Evolutionary conservation across 92 coral and sea anemone genomes (phyloP).

Genomic region (Umimayanthus chanpuru): DNA sequence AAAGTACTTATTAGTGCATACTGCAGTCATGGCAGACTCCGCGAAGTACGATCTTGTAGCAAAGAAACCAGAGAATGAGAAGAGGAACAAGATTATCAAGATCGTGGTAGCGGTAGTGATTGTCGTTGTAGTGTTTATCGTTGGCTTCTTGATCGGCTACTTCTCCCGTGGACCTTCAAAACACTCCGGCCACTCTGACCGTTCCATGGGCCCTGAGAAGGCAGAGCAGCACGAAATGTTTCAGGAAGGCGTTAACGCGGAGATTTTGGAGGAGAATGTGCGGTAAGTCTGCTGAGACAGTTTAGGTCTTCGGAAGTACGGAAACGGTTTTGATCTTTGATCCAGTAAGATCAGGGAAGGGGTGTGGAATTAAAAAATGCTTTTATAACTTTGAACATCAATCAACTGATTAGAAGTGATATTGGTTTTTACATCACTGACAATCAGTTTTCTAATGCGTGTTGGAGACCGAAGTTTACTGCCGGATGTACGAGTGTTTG

Average conservation of each 20-base stretch:
- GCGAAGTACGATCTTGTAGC: slow-evolving; percentile 22
- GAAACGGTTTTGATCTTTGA: background rate
- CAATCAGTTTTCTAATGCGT: background rate
- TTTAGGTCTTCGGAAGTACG: too few species aligned
- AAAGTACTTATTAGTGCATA: too few species aligned
- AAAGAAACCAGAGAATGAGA: background rate
- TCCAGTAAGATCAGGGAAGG: background rate
- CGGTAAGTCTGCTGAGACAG: background rate
- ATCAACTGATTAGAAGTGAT: background rate
- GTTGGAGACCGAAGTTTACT: background rate
- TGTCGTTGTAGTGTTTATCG: slow-evolving; percentile 17
- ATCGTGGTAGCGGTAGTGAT: slow-evolving; percentile 27
- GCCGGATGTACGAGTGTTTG: background rate
- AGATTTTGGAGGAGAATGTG: slow-evolving; percentile 13
- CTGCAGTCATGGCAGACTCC: background rate
- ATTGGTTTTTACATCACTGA: too few species aligned
- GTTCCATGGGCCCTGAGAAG: background rate
- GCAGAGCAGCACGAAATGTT: slow-evolving; percentile 4
- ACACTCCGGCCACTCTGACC: background rate
- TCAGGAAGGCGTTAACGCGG: background rate
- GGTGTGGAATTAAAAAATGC: background rate
- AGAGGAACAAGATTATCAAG: slow-evolving; percentile 36
- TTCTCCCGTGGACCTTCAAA: background rate
- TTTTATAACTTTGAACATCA: too few species aligned
- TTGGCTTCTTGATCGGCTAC: slow-evolving; percentile 34